A percentile compares a stretch with the other conserved stretches of the same genome.
Evolutionary conservation across 2,113 vertebrate genomes (phyloP).

Genomic region (Strix uralensis): DNA sequence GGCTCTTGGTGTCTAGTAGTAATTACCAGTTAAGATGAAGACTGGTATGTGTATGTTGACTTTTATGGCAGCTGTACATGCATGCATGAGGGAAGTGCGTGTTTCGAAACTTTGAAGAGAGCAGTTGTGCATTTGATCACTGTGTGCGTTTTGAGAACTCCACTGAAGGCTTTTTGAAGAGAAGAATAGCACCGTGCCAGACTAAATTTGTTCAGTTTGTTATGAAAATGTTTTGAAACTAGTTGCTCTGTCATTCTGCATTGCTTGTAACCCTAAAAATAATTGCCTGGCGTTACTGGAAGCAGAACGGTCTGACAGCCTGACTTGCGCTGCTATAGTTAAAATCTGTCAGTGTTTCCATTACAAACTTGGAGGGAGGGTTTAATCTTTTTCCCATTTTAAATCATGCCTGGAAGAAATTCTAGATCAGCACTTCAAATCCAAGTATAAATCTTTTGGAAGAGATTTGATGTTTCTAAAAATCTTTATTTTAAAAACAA

Average conservation of each 20-base stretch:
- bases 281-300: slow-evolving; percentile 3
- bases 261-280: slow-evolving; percentile 36
- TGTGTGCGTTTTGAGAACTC: neutral
- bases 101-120: neutral
- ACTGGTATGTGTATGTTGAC: neutral
- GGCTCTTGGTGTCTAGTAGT: neutral
- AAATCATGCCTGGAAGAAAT: slow-evolving; percentile 38
- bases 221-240: slow-evolving; percentile 27
- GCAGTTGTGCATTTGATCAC: neutral
- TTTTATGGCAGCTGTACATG: neutral
- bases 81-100: accelerated
- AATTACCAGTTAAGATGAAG: neutral
- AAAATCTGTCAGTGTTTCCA: slow-evolving; percentile 42
- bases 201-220: neutral
- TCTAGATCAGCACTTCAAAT: neutral
- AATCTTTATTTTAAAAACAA: neutral
- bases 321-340: neutral
- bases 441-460: neutral
- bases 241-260: neutral
- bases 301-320: neutral
- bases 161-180: neutral
- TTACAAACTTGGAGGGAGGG: slow-evolving; percentile 25
- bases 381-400: slow-evolving; percentile 40
- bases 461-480: neutral
- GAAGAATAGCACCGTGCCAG: neutral